Evolutionary conservation across 2,113 vertebrate species (phyloP), one percentile per base, ranked within the genome.

Genomic region (Nesoenas mayeri): DNA sequence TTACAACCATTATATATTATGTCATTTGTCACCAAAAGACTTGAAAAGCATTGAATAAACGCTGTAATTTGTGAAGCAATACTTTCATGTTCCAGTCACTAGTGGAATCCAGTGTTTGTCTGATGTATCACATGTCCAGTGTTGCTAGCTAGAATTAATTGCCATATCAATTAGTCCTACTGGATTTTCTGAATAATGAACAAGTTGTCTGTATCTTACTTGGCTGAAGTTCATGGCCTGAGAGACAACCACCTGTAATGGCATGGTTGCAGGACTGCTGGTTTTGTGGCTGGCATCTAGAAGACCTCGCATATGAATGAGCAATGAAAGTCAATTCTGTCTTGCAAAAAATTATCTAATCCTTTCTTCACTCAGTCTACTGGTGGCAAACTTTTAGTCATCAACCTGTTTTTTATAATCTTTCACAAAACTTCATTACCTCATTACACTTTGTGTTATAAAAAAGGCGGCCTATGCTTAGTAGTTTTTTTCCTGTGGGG

Each of bases 151-250:
- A 42, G 29, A 92, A 48, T 48, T 70, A 44, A 42, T 64, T 92
- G 47, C 62, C 0, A 0, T 72, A 61, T n/a, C 28, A 62, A 3
- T 65, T n/a, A 51, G 25, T 42, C 34, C 20, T 79, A 5, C 24
- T 15, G 0, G 1, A 34, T 86, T 44, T 86, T 71, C 54, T 71
- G 61, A 80, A 38, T 42, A 79, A 51, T 19, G 10, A 56, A 38
- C 38, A 67, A 47, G 34, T 62, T 91, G 31, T 47, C 69, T 36
- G 1, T 70, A 10, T 56, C 34, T 84, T 40, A 32, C 22, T 86
- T 84, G 72, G 72, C 79, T 81, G 69, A 84, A 88, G 47, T 74
- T 91, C 56, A 71, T 51, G 74, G 34, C 38, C 13, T 71, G 32
- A 60, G 61, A 40, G 13, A 40, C 53, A 85, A 11, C 16, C 12